A percentile compares a stretch with the other conserved stretches of the same genome.
Evolutionary conservation across 2,797 vertebrate species (phyloP).

Genomic region (Enteromius radiatus): DNA sequence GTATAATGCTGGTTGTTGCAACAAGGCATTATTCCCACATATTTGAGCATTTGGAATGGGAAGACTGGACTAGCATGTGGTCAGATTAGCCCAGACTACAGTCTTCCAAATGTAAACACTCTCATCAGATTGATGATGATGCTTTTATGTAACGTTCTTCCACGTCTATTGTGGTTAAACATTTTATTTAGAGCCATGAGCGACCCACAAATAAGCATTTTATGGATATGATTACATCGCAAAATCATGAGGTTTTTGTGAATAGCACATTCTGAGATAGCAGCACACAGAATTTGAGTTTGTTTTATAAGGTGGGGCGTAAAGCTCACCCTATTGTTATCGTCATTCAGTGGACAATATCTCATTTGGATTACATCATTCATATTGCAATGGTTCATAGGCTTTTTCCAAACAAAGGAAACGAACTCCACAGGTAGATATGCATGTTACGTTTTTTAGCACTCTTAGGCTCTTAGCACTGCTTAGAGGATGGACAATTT

Average conservation of each 20-base stretch:
- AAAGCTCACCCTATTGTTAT: neutral
- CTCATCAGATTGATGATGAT: neutral
- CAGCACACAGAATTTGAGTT: neutral
- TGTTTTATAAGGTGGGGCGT: neutral
- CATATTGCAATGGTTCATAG: conserved; percentile 1
- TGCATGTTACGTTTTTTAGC: too few species aligned
- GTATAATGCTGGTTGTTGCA: conserved; percentile 41
- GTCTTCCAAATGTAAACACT: conserved; percentile 45
- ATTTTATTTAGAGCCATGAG: neutral
- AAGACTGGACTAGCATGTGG: conserved; percentile 43
- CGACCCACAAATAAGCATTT: neutral
- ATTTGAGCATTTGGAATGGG: conserved; percentile 55
- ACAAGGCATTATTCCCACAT: conserved; percentile 50
- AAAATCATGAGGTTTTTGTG: neutral
- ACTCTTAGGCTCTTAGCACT: neutral
- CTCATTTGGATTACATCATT: neutral
- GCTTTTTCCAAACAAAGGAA: conserved; percentile 5
- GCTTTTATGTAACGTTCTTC: conserved; percentile 10
- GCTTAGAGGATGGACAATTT: neutral
- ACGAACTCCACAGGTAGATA: neutral
- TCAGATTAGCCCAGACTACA: conserved; percentile 45
- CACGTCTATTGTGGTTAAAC: neutral
- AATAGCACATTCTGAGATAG: neutral
- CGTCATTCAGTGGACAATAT: neutral
- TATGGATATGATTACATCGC: neutral